Conservation (phyloP, 2,113 vertebrate species). For the Pangasianodon hypophthalmus region DNA sequence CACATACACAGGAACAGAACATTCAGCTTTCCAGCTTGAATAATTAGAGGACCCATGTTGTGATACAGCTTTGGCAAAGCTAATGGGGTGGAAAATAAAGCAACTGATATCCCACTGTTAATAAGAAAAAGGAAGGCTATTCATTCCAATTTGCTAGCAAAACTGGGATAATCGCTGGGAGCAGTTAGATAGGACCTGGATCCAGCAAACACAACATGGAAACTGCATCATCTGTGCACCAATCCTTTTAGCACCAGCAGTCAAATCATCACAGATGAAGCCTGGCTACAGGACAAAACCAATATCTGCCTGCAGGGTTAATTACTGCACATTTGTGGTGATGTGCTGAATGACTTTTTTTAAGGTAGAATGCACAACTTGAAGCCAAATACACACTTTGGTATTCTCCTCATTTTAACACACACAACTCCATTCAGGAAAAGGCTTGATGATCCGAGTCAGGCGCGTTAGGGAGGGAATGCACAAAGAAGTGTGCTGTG, state of each 20-base stretch:
- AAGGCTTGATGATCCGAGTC: not conserved
- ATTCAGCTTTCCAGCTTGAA: not conserved
- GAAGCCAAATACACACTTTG: not conserved
- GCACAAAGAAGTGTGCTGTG: not conserved
- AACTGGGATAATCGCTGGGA: not conserved
- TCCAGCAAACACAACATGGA: not conserved
- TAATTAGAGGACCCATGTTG: constrained; percentile 13
- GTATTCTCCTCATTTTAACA: not conserved
- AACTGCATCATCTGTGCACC: not conserved
- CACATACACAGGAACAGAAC: not conserved
- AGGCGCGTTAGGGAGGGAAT: not conserved
- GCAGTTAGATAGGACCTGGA: not conserved
- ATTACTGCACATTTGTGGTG: not conserved
- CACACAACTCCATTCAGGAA: not conserved
- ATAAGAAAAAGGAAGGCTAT: not conserved
- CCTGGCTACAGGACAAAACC: not conserved
- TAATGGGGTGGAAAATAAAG: constrained; percentile 28
- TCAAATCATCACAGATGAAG: not conserved
- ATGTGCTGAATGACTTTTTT: not conserved
- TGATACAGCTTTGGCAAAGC: constrained; percentile 11
- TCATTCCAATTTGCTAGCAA: not conserved
- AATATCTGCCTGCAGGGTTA: not conserved
- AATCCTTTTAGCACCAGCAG: not conserved
- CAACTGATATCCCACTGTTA: not conserved
- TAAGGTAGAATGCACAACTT: not conserved